Base-by-base conservation (phyloP, 2,113 vertebrate species). In the Camelus bactrianus region DNA sequence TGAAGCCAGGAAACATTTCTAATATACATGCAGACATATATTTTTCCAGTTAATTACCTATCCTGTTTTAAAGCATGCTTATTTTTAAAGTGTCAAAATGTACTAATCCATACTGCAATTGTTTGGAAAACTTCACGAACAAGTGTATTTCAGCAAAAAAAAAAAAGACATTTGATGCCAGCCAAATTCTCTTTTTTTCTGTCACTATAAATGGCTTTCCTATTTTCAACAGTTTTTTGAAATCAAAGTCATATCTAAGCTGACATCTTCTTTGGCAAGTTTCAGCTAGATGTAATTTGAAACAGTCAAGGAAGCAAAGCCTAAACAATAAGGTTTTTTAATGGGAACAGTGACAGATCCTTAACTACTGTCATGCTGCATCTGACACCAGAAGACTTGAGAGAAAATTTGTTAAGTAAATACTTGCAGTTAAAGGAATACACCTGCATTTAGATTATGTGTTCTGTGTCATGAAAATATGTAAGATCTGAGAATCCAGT, bases 251-350 rank as follows among this genome's bases (percentile, higher is more conserved):
- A 82, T 96, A 94, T 89, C 97, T 96, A 85, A 95, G 50, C 96
- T 97, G 96, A 97, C 97, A 97, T 95, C 75, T 98, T 97, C 89
- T 96, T 94, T 97, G 96, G 95, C 96, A 98, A 97, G 93, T 97
- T 96, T 95, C 95, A 97, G 67, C 92, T 95, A 88, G 87, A 94
- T 96, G 77, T 93, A 97, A 98, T 96, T 96, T 97, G 83, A 98
- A 94, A 96, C 86, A 96, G 91, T 89, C 93, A 91, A 93, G 93
- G 93, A 96, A 96, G 73, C n/a, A 98, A 94, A 97, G 67, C 89
- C 94, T 97, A 96, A 98, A 97, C 95, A 97, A 95, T 96, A 91
- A 95, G 94, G 85, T 93, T 97, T 97, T 96, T 96, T 89, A 97
- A 94, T 77, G 35, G 94, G 95, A 94, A 94, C 2, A 3, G 93